phyloP scores from a whole-genome alignment of 2,888 invertebrate genomes.

The Caenorhabditis afra region DNA sequence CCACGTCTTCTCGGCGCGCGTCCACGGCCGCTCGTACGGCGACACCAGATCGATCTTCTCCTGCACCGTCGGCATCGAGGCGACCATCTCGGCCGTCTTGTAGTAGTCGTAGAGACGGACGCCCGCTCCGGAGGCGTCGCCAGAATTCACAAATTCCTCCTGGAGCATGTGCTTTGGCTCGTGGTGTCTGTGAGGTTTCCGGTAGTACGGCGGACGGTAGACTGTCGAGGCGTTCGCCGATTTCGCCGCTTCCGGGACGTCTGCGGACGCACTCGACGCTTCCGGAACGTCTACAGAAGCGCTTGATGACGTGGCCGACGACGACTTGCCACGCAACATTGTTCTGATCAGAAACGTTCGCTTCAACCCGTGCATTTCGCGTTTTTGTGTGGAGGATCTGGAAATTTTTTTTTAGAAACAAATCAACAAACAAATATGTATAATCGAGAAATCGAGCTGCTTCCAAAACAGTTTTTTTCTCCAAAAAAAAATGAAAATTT shows the following conservation, averaged over 20 bases:
- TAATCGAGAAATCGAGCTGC: neutral
- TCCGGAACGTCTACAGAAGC: conserved; percentile 21
- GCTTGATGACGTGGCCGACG: too few species aligned
- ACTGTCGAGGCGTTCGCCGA: conserved; percentile 57
- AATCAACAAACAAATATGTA: neutral
- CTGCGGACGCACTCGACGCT: conserved; percentile 2
- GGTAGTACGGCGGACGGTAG: conserved; percentile 67
- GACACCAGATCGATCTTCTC: conserved; percentile 78
- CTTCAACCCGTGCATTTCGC: conserved; percentile 43
- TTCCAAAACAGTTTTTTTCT: neutral
- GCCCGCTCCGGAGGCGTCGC: conserved; percentile 70
- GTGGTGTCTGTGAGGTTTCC: conserved; percentile 64
- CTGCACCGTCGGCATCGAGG: conserved; percentile 70
- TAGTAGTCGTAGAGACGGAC: conserved; percentile 78
- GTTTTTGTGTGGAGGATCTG: neutral
- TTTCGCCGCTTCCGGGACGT: conserved; percentile 12
- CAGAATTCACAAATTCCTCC: conserved; percentile 70
- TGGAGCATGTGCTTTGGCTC: conserved; percentile 70
- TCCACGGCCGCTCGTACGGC: conserved; percentile 79
- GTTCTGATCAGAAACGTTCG: conserved; percentile 37
- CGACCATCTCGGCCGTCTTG: conserved; percentile 75
- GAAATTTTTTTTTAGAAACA: neutral
- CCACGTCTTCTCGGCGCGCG: conserved; percentile 75
- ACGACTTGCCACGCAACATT: conserved; percentile 30
- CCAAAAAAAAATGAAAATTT: neutral